A percentile compares a stretch with the other conserved stretches of the same genome.
Conservation (phyloP, 2,113 vertebrate species). For the Xenopus tropicalis region DNA sequence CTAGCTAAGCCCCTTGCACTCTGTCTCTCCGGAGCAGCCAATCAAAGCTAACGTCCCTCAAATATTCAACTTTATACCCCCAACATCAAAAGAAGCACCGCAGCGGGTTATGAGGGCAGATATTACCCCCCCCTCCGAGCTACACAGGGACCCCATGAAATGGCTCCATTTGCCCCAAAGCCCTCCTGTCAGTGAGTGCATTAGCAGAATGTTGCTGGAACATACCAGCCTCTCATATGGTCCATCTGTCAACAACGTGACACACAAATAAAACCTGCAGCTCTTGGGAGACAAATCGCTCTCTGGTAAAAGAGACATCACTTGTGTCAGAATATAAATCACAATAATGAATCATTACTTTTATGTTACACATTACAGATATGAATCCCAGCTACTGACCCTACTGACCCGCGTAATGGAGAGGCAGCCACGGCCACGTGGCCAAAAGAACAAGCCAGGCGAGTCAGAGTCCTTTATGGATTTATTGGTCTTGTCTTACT, state of each 20-base stretch:
- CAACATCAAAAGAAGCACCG: too few species aligned
- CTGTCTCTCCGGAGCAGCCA: too few species aligned
- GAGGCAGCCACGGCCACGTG: background rate
- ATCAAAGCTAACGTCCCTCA: too few species aligned
- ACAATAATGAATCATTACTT: constrained; percentile 29
- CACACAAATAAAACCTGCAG: constrained; percentile 57
- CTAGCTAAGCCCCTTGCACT: too few species aligned
- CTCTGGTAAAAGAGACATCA: constrained; percentile 16
- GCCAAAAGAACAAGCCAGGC: background rate
- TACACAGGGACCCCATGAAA: constrained; percentile 52
- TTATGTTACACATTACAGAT: constrained; percentile 11
- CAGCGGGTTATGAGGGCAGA: too few species aligned
- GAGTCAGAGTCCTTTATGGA: too few species aligned
- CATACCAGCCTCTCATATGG: constrained; percentile 41
- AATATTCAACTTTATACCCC: too few species aligned
- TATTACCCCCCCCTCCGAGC: constrained; percentile 24
- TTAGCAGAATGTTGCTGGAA: constrained; percentile 57
- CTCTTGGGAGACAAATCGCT: background rate
- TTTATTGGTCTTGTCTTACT: too few species aligned
- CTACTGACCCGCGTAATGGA: constrained; percentile 6
- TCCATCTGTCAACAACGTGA: constrained; percentile 38
- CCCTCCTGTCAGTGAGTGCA: constrained; percentile 55
- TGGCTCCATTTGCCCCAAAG: constrained; percentile 53
- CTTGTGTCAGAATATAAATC: background rate
- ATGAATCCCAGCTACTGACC: constrained; percentile 9